phyloP scores from a whole-genome alignment of 2,113 vertebrate species.

The Eolophus roseicapilla region DNA sequence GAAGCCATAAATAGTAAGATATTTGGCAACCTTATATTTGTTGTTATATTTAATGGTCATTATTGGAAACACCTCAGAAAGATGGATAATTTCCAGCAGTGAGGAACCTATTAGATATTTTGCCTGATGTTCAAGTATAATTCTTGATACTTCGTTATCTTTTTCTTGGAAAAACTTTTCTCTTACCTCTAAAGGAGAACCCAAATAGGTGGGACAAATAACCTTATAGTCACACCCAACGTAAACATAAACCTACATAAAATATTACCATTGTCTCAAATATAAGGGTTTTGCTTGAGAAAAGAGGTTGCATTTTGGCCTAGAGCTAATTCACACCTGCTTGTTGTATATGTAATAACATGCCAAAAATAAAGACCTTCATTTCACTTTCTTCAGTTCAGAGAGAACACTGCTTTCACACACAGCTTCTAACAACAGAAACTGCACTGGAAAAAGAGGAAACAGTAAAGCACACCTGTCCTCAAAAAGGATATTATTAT shows the following conservation, averaged over 20 bases:
- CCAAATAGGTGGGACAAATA: not conserved
- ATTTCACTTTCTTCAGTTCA: not conserved
- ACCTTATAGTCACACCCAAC: not conserved
- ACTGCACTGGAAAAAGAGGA: not conserved
- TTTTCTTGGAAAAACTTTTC: not conserved
- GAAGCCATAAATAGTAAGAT: not conserved
- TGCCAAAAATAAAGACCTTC: not conserved
- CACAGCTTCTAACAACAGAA: not conserved
- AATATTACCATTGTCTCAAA: not conserved
- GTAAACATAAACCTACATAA: not conserved
- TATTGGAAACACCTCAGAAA: not conserved
- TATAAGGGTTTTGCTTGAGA: not conserved
- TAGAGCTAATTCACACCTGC: not conserved
- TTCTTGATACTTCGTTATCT: not conserved
- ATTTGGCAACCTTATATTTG: not conserved
- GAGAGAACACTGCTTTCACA: not conserved
- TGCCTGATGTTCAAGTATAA: not conserved
- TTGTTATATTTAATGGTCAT: not conserved
- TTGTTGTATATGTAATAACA: not conserved
- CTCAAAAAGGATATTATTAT: not conserved
- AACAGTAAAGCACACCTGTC: not conserved
- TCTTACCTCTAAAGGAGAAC: not conserved
- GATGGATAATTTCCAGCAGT: not conserved
- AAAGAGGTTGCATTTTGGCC: constrained; percentile 5
- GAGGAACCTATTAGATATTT: not conserved